phyloP scores from a whole-genome alignment of 2,888 invertebrate species.

The Drosophila suboccidentalis region DNA sequence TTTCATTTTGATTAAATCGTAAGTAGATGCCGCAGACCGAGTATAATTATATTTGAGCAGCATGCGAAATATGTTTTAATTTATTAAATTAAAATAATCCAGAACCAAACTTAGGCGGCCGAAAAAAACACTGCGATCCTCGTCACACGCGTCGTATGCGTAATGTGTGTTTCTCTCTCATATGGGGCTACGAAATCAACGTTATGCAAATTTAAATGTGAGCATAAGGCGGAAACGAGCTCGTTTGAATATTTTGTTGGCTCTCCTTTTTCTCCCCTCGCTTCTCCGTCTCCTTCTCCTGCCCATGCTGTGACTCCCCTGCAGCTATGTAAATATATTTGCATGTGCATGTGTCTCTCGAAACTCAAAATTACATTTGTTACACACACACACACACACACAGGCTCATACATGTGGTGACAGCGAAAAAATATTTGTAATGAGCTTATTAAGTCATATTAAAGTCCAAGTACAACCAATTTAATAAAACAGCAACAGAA shows the following conservation, averaged over 20 bases:
- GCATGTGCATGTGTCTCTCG: constrained; percentile 27
- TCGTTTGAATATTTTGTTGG: constrained; percentile 29
- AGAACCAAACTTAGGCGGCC: constrained; percentile 9
- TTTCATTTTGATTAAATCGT: constrained; percentile 71
- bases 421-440: constrained; percentile 62
- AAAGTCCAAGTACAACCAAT: constrained; percentile 80
- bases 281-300: neutral
- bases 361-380: constrained; percentile 64
- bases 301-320: constrained; percentile 24
- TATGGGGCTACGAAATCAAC: constrained; percentile 54
- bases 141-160: constrained; percentile 40
- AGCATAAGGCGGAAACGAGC: constrained; percentile 57
- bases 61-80: constrained; percentile 75
- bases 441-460: constrained; percentile 81
- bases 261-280: neutral
- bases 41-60: constrained; percentile 75
- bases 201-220: constrained; percentile 72
- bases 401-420: constrained; percentile 18
- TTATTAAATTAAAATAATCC: constrained; percentile 75
- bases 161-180: constrained; percentile 19
- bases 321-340: constrained; percentile 43
- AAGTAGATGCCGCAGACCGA: constrained; percentile 41
- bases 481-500: constrained; percentile 68
- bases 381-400: constrained; percentile 24
- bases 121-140: constrained; percentile 35